phyloP scores from a whole-genome alignment of 2,797 vertebrate species.

The Melanitta fusca region DNA sequence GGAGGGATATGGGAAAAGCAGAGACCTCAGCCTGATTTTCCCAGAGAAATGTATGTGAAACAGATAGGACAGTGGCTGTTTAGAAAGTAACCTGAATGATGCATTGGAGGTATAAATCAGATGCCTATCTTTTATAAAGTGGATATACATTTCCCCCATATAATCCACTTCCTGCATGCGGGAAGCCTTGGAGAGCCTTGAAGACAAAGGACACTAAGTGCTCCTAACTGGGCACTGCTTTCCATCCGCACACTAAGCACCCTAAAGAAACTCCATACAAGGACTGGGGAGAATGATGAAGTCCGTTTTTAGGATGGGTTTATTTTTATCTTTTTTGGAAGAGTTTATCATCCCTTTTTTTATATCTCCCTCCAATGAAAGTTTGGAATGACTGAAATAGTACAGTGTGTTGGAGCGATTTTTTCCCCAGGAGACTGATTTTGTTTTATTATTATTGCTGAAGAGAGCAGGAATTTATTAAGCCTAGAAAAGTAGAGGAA shows the following conservation, averaged over 20 bases:
- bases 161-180: background rate
- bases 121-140: background rate
- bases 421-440: constrained; percentile 53
- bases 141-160: background rate
- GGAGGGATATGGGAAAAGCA: background rate
- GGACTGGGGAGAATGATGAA: background rate
- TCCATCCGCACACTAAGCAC: background rate
- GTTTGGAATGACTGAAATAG: constrained; percentile 55
- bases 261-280: constrained; percentile 49
- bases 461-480: constrained; percentile 57
- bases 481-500: constrained; percentile 47
- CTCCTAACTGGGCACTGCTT: background rate
- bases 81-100: background rate
- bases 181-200: background rate
- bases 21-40: background rate
- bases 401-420: constrained; percentile 11
- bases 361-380: constrained; percentile 39
- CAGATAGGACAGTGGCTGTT: background rate
- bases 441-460: constrained; percentile 52
- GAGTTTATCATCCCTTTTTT: constrained; percentile 13
- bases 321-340: constrained; percentile 67
- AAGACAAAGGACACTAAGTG: background rate
- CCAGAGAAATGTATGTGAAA: rapidly evolving
- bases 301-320: constrained; percentile 39
- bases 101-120: background rate